Percentiles rank a stretch among this genome's conserved stretches.
phyloP scores from a whole-genome alignment of 1,140 invertebrate species.

The Lutraria rhynchaena region DNA sequence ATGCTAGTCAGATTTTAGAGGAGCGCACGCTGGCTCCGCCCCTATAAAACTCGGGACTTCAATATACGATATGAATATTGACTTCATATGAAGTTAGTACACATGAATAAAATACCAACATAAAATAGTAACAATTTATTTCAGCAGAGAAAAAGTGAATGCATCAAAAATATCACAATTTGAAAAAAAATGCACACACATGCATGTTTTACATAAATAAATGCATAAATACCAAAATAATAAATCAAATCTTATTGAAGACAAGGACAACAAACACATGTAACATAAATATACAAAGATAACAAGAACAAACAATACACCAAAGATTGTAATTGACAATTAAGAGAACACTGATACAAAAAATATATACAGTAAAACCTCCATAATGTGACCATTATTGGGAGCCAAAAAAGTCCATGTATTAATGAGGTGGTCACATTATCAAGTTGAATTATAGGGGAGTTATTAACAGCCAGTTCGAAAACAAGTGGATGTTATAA shows the following conservation, averaged over 20 bases:
- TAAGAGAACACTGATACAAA: not conserved
- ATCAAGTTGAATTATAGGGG: too few species aligned
- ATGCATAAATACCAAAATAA: not conserved
- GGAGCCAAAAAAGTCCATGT: too few species aligned
- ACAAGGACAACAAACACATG: not conserved
- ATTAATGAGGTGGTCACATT: too few species aligned
- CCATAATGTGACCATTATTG: too few species aligned
- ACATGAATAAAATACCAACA: too few species aligned
- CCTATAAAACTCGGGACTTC: too few species aligned
- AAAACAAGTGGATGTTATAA: too few species aligned
- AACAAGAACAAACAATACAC: not conserved
- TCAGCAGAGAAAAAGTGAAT: constrained; percentile 18
- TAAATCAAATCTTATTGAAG: not conserved
- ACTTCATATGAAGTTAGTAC: too few species aligned
- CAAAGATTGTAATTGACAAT: not conserved
- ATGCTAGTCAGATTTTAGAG: too few species aligned
- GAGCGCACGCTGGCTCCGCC: too few species aligned
- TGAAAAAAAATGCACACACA: not conserved
- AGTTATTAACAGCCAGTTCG: too few species aligned
- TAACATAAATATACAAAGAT: not conserved
- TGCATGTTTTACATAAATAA: not conserved
- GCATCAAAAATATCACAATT: constrained; percentile 28
- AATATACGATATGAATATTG: too few species aligned
- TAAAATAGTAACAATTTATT: constrained; percentile 14
- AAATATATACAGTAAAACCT: not conserved